Evolutionary conservation across 2,797 vertebrate genomes (phyloP), one percentile per base, ranked within the genome.

Genomic region (Paguma larvata): DNA sequence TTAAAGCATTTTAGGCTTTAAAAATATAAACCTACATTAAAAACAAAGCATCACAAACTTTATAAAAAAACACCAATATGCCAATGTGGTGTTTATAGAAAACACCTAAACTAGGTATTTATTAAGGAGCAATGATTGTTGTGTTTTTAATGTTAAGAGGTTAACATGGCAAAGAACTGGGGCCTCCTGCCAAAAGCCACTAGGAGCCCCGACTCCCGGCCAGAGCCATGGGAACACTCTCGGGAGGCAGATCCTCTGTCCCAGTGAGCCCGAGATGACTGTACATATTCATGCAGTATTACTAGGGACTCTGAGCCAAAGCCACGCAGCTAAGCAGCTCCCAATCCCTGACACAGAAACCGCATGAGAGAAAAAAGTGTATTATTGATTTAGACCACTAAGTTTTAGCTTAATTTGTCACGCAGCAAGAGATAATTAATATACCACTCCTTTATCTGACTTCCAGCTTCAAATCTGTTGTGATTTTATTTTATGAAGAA

Each of bases 1-100:
- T 82, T 89, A 75, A 89, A 93, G 88, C 41, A 80, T 84, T 78
- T 65, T 91, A 86, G 77, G 73, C 27, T 96, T 95, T 91, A 95
- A 95, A 97, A 96, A 95, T 19, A 86, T 34, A 90, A 93, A 92
- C 48, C 48, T 59, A 48, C 27, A 73, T 62, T 59, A 94, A 96
- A 97, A 93, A 72, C 18, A 89, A 85, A 86, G 46, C 14, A 67
- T 68, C 19, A 84, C 65, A 84, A 87, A 82, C 10, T 88, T 80
- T 88, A n/a, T n/a, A n/a, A n/a, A 67, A 84, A 63, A 84, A 56
- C 19, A 56, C 53, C 19, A 92, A 75, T 44, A 85, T 59, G 13
- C n/a, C 73, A 80, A 34, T 4, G 30, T 6, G 62, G 12, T 85
- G 23, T 46, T 59, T 84, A 8, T 15, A 56, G 18, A 96, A 89